These are phyloP conservation scores for Carassius carassius DNA, from an alignment of 2,113 vertebrate species.

Conservation along the genomic window DNA sequence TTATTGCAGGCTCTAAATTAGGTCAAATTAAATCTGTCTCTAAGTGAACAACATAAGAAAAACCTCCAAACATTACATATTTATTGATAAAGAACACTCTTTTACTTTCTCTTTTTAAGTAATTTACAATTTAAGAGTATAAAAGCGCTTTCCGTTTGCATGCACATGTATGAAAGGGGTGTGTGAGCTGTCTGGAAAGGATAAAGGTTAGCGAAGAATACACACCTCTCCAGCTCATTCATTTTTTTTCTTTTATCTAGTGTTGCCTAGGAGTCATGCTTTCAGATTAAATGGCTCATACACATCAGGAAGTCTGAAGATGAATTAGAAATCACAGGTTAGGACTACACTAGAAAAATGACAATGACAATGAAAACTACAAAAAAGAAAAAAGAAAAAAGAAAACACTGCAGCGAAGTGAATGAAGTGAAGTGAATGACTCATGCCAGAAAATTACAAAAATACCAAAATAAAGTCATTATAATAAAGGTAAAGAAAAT, in stretches of 20 bases:
- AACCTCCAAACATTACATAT: neutral
- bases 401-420: no score
- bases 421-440: neutral
- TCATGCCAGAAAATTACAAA: neutral
- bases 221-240: slow-evolving; percentile 25
- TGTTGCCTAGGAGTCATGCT: slow-evolving; percentile 35
- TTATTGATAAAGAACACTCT: neutral
- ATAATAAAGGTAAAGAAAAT: no score
- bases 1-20: no score
- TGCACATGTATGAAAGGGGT: neutral
- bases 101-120: neutral
- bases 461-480: neutral
- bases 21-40: neutral
- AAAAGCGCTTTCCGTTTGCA: neutral
- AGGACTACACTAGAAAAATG: neutral
- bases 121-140: neutral
- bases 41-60: neutral
- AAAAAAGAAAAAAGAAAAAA: neutral
- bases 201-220: slow-evolving; percentile 43
- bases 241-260: slow-evolving; percentile 3
- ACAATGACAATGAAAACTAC: neutral
- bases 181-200: slow-evolving; percentile 27
- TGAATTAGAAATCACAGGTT: slow-evolving; percentile 18
- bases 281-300: slow-evolving; percentile 45
- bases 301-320: neutral